Evolutionary conservation across 2,113 vertebrate species (phyloP).

Genomic region (Sinocyclocheilus grahami): DNA sequence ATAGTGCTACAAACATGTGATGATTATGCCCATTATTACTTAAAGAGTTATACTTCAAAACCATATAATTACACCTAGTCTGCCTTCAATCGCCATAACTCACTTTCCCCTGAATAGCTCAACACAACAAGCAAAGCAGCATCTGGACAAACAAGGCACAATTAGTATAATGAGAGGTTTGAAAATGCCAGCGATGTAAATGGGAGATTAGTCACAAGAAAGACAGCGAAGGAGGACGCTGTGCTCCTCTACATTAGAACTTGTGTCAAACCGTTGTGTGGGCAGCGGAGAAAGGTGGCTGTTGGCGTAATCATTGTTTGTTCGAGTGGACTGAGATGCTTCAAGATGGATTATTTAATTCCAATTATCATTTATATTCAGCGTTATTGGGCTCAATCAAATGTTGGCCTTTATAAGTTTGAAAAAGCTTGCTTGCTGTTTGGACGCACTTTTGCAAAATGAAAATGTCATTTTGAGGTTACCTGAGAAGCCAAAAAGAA

Average conservation of each 20-base stretch:
- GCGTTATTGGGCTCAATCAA: not conserved
- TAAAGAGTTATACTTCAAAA: constrained; percentile 44
- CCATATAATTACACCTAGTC: constrained; percentile 52
- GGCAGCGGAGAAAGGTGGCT: constrained; percentile 35
- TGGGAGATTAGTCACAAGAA: constrained; percentile 50
- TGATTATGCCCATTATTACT: constrained; percentile 55
- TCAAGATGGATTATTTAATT: constrained; percentile 30
- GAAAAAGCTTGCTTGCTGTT: not conserved
- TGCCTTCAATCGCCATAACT: constrained; percentile 26
- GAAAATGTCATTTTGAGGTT: not conserved
- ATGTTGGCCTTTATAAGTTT: not conserved
- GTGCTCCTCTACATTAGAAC: constrained; percentile 14
- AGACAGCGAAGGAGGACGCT: constrained; percentile 41
- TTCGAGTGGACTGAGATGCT: constrained; percentile 17
- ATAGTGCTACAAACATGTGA: constrained; percentile 24
- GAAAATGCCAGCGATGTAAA: constrained; percentile 55
- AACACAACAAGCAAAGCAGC: constrained; percentile 49
- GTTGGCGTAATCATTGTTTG: constrained; percentile 34
- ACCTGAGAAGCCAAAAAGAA: not conserved
- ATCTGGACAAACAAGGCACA: constrained; percentile 60
- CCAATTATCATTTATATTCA: not conserved
- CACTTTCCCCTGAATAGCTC: constrained; percentile 35
- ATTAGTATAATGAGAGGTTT: constrained; percentile 61
- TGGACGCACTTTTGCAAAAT: not conserved
- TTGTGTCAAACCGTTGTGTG: constrained; percentile 17